Percentiles rank a stretch among this genome's conserved stretches.
Conservation (phyloP, 2,113 vertebrate genomes). For the Accipiter virgatus region DNA sequence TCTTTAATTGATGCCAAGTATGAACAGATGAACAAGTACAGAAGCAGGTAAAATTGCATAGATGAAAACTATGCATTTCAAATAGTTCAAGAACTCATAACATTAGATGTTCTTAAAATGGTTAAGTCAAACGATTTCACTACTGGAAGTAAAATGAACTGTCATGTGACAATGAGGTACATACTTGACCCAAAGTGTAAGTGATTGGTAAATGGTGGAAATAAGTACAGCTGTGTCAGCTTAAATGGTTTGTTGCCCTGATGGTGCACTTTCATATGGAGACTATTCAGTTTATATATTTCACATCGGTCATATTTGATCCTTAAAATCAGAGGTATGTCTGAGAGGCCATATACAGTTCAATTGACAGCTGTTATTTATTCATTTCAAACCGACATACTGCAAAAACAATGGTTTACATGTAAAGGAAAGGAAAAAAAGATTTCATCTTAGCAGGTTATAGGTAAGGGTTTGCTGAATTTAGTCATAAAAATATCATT, state of each 20-base stretch:
- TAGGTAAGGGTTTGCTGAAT: conserved; percentile 28
- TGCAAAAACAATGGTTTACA: conserved; percentile 43
- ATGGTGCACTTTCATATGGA: conserved; percentile 69
- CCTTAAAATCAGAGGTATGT: conserved; percentile 66
- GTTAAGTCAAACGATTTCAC: conserved; percentile 55
- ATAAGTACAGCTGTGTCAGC: conserved; percentile 61
- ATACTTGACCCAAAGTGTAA: conserved; percentile 65
- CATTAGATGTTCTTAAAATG: conserved; percentile 67
- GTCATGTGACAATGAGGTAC: conserved; percentile 56
- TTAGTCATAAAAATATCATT: conserved; percentile 67
- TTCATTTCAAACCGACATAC: conserved; percentile 42
- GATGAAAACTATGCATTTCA: conserved; percentile 89
- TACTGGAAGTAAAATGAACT: conserved; percentile 50
- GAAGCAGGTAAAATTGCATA: conserved; percentile 88
- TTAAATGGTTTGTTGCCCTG: conserved; percentile 75
- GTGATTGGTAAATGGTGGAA: conserved; percentile 50
- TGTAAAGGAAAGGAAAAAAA: conserved; percentile 18
- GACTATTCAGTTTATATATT: conserved; percentile 20
- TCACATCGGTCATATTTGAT: conserved; percentile 34
- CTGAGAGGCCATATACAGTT: conserved; percentile 46
- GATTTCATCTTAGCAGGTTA: not conserved
- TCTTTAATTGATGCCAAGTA: conserved; percentile 90
- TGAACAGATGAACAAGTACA: conserved; percentile 89
- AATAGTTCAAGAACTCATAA: conserved; percentile 77
- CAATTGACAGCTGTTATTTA: conserved; percentile 28